Evolutionary conservation across 2,113 vertebrate genomes (phyloP).

Genomic region (Eulemur rufifrons): DNA sequence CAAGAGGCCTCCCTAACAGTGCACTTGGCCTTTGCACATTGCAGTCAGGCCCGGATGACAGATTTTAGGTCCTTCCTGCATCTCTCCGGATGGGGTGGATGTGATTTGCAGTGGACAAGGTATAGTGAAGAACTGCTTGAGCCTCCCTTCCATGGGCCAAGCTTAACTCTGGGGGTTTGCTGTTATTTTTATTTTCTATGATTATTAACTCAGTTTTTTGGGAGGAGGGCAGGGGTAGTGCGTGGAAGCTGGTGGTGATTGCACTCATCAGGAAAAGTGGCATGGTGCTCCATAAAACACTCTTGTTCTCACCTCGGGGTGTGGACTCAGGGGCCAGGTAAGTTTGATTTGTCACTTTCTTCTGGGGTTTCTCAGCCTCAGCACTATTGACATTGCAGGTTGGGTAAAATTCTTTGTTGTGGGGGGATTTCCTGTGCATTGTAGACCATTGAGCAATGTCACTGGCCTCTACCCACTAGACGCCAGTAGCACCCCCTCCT

Average conservation of each 20-base stretch:
- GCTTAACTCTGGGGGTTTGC: background rate
- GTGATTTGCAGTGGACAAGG: background rate
- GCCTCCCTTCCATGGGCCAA: background rate
- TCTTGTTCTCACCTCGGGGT: background rate
- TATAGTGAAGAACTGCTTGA: background rate
- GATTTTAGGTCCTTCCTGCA: rapidly evolving
- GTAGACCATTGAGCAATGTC: background rate
- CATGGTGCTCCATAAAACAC: no score
- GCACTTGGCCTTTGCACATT: background rate
- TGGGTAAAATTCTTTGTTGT: no score
- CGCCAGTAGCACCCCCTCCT: no score
- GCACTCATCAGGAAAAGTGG: background rate
- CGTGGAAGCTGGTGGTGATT: background rate
- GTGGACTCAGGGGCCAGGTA: background rate
- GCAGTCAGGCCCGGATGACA: background rate
- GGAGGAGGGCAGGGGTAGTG: background rate
- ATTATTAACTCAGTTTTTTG: background rate
- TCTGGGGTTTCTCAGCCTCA: rapidly evolving
- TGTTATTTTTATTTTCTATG: background rate
- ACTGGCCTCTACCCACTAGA: background rate
- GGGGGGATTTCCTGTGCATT: background rate
- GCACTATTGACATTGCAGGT: rapidly evolving
- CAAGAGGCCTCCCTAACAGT: background rate
- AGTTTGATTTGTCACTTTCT: background rate
- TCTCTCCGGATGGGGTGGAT: background rate